Evolutionary conservation across 1,140 invertebrate genomes (phyloP).

Genomic region (Lordiphosa clarofinis): DNA sequence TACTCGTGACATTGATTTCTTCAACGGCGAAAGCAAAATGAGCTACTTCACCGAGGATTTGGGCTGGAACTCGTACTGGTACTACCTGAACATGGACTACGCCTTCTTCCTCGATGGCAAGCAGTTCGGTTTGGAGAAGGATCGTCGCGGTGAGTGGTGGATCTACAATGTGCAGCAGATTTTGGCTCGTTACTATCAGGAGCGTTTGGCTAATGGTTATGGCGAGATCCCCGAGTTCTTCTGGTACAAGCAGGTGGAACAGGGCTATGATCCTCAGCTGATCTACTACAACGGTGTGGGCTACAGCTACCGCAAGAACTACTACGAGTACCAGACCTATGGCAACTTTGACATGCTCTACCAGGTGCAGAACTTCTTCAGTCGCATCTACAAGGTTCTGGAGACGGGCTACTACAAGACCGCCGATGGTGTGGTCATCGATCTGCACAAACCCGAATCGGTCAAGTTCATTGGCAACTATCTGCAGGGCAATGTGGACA

Average conservation of each 20-base stretch:
- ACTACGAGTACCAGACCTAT: conserved; percentile 61
- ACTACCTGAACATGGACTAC: conserved; percentile 83
- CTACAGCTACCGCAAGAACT: conserved; percentile 82
- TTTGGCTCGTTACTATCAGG: conserved; percentile 84
- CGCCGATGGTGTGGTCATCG: conserved; percentile 80
- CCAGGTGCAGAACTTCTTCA: conserved; percentile 80
- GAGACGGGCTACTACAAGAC: conserved; percentile 82
- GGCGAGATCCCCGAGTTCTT: conserved; percentile 83
- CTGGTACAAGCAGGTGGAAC: conserved; percentile 81
- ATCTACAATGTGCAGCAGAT: conserved; percentile 84
- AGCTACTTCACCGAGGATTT: conserved; percentile 88
- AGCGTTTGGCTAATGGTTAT: conserved; percentile 84
- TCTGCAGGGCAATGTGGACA: conserved; percentile 85
- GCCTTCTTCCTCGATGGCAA: conserved; percentile 83
- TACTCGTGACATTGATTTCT: conserved; percentile 84
- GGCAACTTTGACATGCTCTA: conserved; percentile 60
- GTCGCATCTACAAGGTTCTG: conserved; percentile 83
- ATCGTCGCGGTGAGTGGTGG: conserved; percentile 84
- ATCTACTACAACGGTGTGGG: conserved; percentile 84
- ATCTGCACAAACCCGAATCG: conserved; percentile 81
- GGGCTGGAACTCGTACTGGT: conserved; percentile 86
- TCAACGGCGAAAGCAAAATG: conserved; percentile 81
- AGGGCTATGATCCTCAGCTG: conserved; percentile 85
- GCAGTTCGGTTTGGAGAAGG: conserved; percentile 80
- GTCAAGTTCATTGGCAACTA: conserved; percentile 85